Evolutionary conservation across 2,888 invertebrate species (phyloP).

Genomic region (Coecobrya sp.): DNA sequence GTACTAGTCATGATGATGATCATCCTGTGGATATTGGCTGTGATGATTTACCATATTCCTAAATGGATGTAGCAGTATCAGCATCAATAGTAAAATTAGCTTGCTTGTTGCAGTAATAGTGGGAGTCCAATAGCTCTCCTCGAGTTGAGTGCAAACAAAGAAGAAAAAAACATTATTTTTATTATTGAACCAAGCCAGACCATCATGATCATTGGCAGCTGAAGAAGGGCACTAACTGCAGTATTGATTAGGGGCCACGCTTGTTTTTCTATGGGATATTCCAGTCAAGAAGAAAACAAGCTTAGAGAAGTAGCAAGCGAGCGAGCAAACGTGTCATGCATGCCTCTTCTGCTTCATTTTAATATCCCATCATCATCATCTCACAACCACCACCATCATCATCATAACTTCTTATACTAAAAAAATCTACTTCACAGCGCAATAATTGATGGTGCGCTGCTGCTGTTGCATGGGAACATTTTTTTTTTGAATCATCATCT

Average conservation of each 20-base stretch:
- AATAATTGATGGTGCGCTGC: no score
- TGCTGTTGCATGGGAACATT: neutral
- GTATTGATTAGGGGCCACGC: conserved; percentile 42
- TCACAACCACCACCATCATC: no score
- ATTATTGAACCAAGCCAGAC: neutral
- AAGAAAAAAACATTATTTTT: no score
- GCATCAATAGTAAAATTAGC: neutral
- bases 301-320: conserved; percentile 7
- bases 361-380: neutral
- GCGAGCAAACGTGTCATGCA: neutral
- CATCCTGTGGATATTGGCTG: neutral
- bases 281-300: conserved; percentile 36
- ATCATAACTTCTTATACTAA: no score
- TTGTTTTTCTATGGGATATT: conserved; percentile 62
- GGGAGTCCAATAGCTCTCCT: no score
- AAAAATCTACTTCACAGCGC: no score
- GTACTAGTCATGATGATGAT: conserved; percentile 45
- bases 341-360: neutral
- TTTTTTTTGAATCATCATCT: conserved; percentile 41
- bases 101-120: no score
- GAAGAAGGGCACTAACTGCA: neutral
- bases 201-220: neutral
- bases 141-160: neutral
- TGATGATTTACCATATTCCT: neutral
- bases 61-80: neutral